phyloP scores from a whole-genome alignment of 2,888 invertebrate species.

The Drosophila ezoana region DNA sequence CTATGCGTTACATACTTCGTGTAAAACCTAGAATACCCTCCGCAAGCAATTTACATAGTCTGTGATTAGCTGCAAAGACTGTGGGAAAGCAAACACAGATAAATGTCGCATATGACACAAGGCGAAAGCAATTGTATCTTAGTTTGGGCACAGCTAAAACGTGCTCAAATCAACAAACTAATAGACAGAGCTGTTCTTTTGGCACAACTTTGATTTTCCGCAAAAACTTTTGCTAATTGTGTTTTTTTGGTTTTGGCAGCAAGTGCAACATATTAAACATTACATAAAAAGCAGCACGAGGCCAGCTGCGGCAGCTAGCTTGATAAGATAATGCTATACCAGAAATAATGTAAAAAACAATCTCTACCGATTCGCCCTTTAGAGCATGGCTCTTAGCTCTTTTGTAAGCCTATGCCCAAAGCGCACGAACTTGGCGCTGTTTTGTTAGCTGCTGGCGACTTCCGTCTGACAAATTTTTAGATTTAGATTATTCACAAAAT shows the following conservation, averaged over 20 bases:
- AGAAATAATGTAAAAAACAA: conserved; percentile 12
- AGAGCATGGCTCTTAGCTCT: conserved; percentile 4
- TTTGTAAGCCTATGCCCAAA: conserved; percentile 23
- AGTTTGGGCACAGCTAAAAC: conserved; percentile 23
- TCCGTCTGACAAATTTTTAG: conserved; percentile 59
- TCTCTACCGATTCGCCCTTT: conserved; percentile 16
- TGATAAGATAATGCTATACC: conserved; percentile 20
- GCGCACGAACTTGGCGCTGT: conserved; percentile 29
- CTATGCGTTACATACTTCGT: too few relatives aligned
- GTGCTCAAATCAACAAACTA: conserved; percentile 28
- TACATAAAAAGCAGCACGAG: conserved; percentile 34
- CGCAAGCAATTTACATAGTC: conserved; percentile 59
- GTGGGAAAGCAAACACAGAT: conserved; percentile 46
- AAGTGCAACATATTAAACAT: conserved; percentile 34
- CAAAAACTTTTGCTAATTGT: conserved; percentile 11
- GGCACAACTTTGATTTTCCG: conserved; percentile 12
- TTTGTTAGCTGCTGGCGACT: conserved; percentile 29
- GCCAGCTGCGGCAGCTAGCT: conserved; percentile 15
- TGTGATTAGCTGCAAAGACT: conserved; percentile 25
- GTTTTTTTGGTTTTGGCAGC: background rate
- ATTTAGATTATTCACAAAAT: conserved; percentile 40
- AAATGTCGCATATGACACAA: conserved; percentile 5
- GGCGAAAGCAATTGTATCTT: conserved; percentile 14
- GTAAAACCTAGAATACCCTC: too few relatives aligned
- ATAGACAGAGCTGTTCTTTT: conserved; percentile 26